Percentiles rank a stretch among this genome's conserved stretches.
Conservation (phyloP, 2,888 invertebrate species). For the Protula sp. region DNA sequence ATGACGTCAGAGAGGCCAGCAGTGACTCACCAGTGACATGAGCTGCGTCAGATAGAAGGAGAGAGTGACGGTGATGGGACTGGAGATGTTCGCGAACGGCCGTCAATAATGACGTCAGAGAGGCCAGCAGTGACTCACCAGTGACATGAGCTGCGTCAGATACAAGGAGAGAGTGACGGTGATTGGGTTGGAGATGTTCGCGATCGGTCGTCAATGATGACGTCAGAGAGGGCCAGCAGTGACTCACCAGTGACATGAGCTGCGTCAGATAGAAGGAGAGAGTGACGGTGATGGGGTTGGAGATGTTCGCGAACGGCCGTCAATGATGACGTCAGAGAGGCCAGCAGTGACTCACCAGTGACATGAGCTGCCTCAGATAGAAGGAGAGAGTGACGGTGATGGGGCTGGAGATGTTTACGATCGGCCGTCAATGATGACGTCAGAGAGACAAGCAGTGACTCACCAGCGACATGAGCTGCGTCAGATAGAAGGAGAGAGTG, state of each 20-base stretch:
- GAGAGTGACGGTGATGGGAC: conserved; percentile 17
- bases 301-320: no score
- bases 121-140: no score
- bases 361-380: conserved; percentile 25
- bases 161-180: conserved; percentile 20
- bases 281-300: no score
- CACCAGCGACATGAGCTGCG: conserved; percentile 24
- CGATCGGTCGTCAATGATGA: conserved; percentile 20
- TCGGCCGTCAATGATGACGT: conserved; percentile 20
- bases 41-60: conserved; percentile 25
- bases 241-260: no score
- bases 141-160: conserved; percentile 23
- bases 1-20: no score
- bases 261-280: no score
- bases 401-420: conserved; percentile 15
- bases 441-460: conserved; percentile 18
- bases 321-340: no score
- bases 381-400: conserved; percentile 19
- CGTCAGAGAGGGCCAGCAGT: no score
- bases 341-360: conserved; percentile 23
- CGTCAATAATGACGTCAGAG: conserved; percentile 15
- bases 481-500: conserved; percentile 22
- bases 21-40: conserved; percentile 24
- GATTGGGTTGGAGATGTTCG: conserved; percentile 16
- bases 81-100: conserved; percentile 16